A percentile compares a stretch with the other conserved stretches of the same genome.
These are phyloP conservation scores for Dermolepida albohirtum DNA, from an alignment of 2,888 invertebrate species.

Conservation along the genomic window DNA sequence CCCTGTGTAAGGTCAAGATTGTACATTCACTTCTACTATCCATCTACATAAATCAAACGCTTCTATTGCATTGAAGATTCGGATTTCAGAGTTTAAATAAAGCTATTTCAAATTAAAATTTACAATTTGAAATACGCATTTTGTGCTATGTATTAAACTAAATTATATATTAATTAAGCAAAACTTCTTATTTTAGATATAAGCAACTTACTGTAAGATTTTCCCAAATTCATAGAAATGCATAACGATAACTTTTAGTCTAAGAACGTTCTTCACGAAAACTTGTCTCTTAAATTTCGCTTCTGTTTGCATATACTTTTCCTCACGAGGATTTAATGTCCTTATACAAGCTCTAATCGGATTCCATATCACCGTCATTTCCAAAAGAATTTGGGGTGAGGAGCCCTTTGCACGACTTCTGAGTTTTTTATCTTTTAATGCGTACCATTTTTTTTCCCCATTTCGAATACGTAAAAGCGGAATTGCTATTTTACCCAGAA, in stretches of 20 bases:
- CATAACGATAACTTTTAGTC: conserved; percentile 90
- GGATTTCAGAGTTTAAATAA: too few species aligned
- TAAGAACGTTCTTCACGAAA: conserved; percentile 92
- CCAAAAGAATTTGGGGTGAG: conserved; percentile 89
- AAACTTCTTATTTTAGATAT: not conserved
- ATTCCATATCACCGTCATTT: conserved; percentile 94
- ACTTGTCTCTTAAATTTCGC: conserved; percentile 95
- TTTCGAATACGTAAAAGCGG: conserved; percentile 88
- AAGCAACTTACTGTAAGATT: conserved; percentile 84
- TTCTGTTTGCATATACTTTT: conserved; percentile 94
- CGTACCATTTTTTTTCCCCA: conserved; percentile 95
- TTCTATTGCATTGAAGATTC: too few species aligned
- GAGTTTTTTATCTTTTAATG: conserved; percentile 95
- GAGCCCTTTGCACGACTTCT: conserved; percentile 91
- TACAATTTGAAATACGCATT: too few species aligned
- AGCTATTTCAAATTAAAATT: too few species aligned
- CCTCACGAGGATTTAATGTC: conserved; percentile 94
- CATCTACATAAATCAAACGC: too few species aligned
- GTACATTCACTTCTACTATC: too few species aligned
- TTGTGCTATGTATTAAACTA: not conserved
- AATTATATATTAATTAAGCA: not conserved
- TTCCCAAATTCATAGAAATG: conserved; percentile 90
- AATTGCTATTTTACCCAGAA: conserved; percentile 85
- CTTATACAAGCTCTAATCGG: conserved; percentile 91
- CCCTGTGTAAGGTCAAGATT: too few species aligned